phyloP scores from a whole-genome alignment of 2,113 vertebrate species.

The Patagioenas fasciata region DNA sequence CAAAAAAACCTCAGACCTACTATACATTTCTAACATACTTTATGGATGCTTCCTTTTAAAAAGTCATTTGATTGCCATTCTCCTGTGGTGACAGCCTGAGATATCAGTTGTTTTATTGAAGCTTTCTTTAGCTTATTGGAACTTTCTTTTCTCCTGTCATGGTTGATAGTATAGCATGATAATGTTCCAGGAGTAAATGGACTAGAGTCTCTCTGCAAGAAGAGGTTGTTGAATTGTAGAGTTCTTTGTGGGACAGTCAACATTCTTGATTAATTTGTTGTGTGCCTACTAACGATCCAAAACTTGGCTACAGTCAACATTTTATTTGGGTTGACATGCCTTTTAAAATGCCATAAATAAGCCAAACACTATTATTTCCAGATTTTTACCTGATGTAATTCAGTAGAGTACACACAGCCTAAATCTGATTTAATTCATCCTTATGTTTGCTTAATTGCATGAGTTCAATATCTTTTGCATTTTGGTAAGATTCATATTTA shows the following conservation, averaged over 20 bases:
- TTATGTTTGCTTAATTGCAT: slow-evolving; percentile 1
- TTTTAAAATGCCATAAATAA: not conserved
- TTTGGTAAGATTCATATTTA: not conserved
- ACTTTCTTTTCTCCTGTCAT: not conserved
- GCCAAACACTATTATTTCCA: not conserved
- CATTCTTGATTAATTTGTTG: not conserved
- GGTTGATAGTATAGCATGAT: not conserved
- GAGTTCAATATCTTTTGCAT: not conserved
- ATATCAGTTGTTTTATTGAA: not conserved
- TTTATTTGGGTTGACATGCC: not conserved
- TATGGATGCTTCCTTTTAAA: not conserved
- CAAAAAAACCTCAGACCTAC: not conserved
- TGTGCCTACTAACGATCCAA: not conserved
- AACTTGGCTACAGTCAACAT: not conserved
- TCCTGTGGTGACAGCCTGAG: not conserved
- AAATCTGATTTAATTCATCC: not conserved
- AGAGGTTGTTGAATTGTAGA: not conserved
- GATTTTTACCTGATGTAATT: not conserved
- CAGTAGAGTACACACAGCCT: not conserved
- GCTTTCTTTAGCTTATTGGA: not conserved
- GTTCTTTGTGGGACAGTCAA: not conserved
- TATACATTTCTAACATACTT: not conserved
- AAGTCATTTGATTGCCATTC: not conserved
- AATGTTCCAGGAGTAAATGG: not conserved
- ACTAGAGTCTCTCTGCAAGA: not conserved